These are phyloP conservation scores for Pseudomyrmex flavicornis DNA, from an alignment of 1,140 invertebrate species.

Conservation along the genomic window DNA sequence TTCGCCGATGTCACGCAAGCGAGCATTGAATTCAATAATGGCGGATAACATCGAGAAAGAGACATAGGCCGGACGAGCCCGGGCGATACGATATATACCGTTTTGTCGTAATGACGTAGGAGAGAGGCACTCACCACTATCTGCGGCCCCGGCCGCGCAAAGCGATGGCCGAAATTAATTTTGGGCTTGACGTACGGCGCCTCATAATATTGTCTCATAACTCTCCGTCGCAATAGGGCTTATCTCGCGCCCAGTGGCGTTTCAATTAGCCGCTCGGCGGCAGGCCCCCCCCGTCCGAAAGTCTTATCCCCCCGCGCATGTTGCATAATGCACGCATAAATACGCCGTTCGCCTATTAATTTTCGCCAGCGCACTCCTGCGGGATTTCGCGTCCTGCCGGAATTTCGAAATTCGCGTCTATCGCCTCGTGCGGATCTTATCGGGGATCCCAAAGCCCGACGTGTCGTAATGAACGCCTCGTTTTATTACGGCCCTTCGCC, in stretches of 20 bases:
- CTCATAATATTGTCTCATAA: constrained; percentile 78
- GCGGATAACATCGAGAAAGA: constrained; percentile 52
- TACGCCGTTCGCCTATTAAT: constrained; percentile 72
- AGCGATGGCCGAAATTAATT: constrained; percentile 74
- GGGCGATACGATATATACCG: constrained; percentile 30
- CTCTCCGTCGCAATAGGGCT: constrained; percentile 74
- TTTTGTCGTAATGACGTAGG: constrained; percentile 63
- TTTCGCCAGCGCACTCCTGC: constrained; percentile 28
- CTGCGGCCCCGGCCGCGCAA: constrained; percentile 41
- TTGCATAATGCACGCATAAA: constrained; percentile 76
- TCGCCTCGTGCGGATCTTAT: constrained; percentile 41
- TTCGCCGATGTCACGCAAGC: background rate
- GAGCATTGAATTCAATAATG: constrained; percentile 56
- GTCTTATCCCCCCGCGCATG: constrained; percentile 71
- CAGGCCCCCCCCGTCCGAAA: constrained; percentile 61
- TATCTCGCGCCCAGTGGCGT: constrained; percentile 72
- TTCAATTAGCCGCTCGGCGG: constrained; percentile 72
- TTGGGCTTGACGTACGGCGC: constrained; percentile 73
- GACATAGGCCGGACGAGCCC: constrained; percentile 32
- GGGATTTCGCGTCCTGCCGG: background rate
- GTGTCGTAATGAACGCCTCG: constrained; percentile 35
- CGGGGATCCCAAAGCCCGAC: background rate
- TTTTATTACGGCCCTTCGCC: constrained; percentile 27
- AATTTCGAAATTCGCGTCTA: constrained; percentile 35
- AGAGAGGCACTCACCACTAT: constrained; percentile 58